A percentile compares a stretch with the other conserved stretches of the same genome.
Evolutionary conservation across 2,888 invertebrate species (phyloP).

Genomic region (Cheilosia scutellata): DNA sequence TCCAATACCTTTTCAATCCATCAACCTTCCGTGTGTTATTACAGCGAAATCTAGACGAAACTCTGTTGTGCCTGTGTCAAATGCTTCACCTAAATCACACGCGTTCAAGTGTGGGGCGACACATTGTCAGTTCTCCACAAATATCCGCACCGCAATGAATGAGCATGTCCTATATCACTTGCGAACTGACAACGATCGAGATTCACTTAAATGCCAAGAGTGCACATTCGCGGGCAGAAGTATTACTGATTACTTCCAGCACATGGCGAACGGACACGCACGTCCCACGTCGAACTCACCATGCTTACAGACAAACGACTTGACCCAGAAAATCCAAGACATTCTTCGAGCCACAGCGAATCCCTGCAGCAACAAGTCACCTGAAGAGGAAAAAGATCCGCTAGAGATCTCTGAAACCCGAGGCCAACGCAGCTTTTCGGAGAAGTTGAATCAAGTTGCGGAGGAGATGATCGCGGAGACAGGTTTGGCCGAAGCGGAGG

Average conservation of each 20-base stretch:
- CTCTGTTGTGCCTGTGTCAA: neutral
- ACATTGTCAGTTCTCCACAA: slow-evolving; percentile 29
- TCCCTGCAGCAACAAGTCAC: neutral
- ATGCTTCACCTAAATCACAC: neutral
- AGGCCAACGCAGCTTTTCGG: neutral
- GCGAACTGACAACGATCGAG: slow-evolving; percentile 72
- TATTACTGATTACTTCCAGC: slow-evolving; percentile 79
- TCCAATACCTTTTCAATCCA: neutral
- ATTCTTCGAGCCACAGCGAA: slow-evolving; percentile 67
- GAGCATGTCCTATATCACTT: slow-evolving; percentile 80
- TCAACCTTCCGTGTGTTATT: neutral
- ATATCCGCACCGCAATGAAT: slow-evolving; percentile 77
- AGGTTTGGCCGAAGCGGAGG: slow-evolving; percentile 76
- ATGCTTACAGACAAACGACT: slow-evolving; percentile 56
- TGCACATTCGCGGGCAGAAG: slow-evolving; percentile 77
- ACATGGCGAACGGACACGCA: slow-evolving; percentile 63
- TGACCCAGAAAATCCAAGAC: slow-evolving; percentile 78
- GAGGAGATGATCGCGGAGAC: slow-evolving; percentile 76
- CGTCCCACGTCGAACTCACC: neutral
- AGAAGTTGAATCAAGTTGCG: slow-evolving; percentile 76
- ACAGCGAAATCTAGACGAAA: neutral
- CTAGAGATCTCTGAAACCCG: neutral
- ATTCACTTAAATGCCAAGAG: slow-evolving; percentile 79
- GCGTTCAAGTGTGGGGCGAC: slow-evolving; percentile 36
- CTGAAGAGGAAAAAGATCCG: slow-evolving; percentile 11